Conservation (phyloP, 2,113 vertebrate genomes). For the Aplodontia rufa region DNA sequence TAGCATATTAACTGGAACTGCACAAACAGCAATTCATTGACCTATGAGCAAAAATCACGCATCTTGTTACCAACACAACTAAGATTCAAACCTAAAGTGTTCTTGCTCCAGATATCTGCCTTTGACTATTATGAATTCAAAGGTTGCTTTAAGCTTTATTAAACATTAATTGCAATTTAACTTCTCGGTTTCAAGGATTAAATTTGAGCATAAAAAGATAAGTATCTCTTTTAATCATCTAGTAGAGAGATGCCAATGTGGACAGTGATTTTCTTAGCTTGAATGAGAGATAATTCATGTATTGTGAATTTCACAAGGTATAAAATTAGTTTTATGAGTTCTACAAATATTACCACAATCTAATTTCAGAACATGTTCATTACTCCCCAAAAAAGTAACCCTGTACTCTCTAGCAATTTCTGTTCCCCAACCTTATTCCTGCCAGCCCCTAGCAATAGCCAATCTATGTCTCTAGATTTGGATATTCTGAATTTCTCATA, state of each 20-base stretch:
- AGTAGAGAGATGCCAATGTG: not conserved
- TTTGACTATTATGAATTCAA: not conserved
- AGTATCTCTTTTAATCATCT: not conserved
- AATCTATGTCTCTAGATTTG: not conserved
- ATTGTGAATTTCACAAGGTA: not conserved
- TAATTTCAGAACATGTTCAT: not conserved
- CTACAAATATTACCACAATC: not conserved
- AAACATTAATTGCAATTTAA: not conserved
- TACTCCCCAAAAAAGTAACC: not conserved
- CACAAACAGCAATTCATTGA: not conserved
- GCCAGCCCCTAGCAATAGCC: too few relatives aligned
- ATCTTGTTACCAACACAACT: not conserved
- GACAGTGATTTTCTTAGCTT: not conserved
- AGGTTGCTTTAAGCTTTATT: not conserved
- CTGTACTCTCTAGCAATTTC: not conserved
- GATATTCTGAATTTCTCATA: not conserved
- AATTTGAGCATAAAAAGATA: not conserved
- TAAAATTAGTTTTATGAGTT: not conserved
- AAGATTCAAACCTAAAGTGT: not conserved
- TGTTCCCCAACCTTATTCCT: rapidly evolving
- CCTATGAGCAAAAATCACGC: not conserved
- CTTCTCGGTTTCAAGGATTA: not conserved
- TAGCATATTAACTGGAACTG: not conserved
- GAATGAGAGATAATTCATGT: not conserved
- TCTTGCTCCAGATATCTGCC: not conserved